Base-by-base conservation (phyloP, 2,113 vertebrate species). In the Astur gentilis region DNA sequence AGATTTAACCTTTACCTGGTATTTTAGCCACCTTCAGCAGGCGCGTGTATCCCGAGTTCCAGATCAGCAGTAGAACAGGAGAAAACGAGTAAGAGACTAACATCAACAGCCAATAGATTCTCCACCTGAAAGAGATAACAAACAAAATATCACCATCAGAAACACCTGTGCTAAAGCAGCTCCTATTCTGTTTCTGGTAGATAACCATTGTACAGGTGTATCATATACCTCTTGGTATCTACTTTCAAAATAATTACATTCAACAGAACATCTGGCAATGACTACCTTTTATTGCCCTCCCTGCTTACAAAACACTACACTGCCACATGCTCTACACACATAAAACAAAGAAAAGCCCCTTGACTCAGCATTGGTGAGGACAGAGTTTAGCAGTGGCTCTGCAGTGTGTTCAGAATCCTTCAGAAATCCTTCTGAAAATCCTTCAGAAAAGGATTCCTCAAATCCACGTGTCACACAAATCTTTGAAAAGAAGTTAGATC, bases 251-350 rank as follows among this genome's bases (percentile, higher is more conserved):
- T 50, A 95, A 65, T 83, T 71, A 45, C 2, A 1, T 29, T 66
- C 73, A 79, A 34, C 60, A 83, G 44, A 64, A 84, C 45, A 73
- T 36, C 75, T 94, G 55, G 23, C 49, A 72, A 44, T 31, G 38
- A 32, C 40, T 64, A 44, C 4, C 6, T 92, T 40, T 83, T 34
- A 36, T 80, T 70, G 86, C 65, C 16, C 22, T 91, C 81, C 34
- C 14, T 57, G 26, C 55, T 75, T 67, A 36, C 23, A 73, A 73
- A 84, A 50, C 14, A 2, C 8, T 87, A 34, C 47, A 16, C n/a
- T 57, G 10, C 12, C 8, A 3, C 2, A 3, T 2, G 1, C 17
- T 67, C 13, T 42, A 7, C 17, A n/a, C 2, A n/a, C 16, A 32
- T 2, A 32, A 42, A 81, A 11, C 40, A 38, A 34, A 86, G 13